Evolutionary conservation across 2,888 invertebrate species (phyloP).

Genomic region (Timandra comae): DNA sequence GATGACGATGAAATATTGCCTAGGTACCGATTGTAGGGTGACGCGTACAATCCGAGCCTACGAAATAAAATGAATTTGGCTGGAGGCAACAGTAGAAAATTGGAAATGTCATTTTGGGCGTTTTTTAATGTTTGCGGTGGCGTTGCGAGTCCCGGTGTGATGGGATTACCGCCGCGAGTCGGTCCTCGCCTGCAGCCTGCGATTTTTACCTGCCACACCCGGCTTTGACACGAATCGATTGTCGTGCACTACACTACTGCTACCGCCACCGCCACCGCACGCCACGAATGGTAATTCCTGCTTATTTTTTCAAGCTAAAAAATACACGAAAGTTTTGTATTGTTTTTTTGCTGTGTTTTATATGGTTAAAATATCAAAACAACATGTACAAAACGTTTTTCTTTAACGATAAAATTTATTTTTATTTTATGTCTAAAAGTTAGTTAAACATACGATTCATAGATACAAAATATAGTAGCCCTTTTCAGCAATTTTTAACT

Average conservation of each 20-base stretch:
- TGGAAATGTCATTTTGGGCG: constrained; percentile 77
- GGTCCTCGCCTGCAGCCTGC: constrained; percentile 35
- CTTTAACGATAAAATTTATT: too few relatives aligned
- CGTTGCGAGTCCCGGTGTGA: constrained; percentile 42
- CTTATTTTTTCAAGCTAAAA: constrained; percentile 20
- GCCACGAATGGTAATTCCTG: constrained; percentile 47
- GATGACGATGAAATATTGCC: constrained; percentile 69
- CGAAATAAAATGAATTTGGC: constrained; percentile 72
- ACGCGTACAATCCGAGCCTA: constrained; percentile 65
- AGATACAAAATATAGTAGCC: too few relatives aligned
- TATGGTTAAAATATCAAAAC: too few relatives aligned
- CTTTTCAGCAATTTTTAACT: too few relatives aligned
- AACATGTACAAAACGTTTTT: too few relatives aligned
- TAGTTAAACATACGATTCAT: too few relatives aligned
- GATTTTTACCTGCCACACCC: constrained; percentile 48
- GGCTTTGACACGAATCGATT: constrained; percentile 54
- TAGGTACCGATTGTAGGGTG: constrained; percentile 41
- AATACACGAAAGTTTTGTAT: not conserved
- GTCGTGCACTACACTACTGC: constrained; percentile 45
- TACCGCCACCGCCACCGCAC: constrained; percentile 9
- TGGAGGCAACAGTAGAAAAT: constrained; percentile 75
- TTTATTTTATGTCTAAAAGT: too few relatives aligned
- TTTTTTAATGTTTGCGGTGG: constrained; percentile 74
- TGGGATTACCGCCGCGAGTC: constrained; percentile 52
- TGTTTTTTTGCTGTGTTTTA: too few relatives aligned